Evolutionary conservation across 2,113 vertebrate genomes (phyloP).

Genomic region (Raja brachyura): DNA sequence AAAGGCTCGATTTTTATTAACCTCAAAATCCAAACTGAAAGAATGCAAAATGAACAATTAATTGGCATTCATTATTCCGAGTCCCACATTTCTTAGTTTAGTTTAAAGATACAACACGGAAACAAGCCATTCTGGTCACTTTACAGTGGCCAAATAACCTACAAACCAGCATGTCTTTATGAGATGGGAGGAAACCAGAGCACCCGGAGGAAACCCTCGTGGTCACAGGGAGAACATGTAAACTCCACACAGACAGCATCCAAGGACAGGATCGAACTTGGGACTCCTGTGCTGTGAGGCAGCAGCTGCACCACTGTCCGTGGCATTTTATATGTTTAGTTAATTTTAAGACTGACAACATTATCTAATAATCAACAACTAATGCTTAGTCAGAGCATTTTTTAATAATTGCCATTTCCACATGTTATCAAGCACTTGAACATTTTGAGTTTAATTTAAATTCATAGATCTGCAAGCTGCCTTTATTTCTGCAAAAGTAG

Average conservation of each 20-base stretch:
- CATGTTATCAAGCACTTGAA: background rate
- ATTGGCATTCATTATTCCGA: background rate
- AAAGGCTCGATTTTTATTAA: background rate
- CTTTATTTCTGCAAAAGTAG: background rate
- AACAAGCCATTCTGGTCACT: background rate
- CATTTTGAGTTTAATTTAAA: background rate
- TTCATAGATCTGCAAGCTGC: background rate
- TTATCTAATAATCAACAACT: background rate
- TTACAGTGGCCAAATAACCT: too few species aligned
- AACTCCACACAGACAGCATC: too few species aligned
- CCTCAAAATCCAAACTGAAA: background rate
- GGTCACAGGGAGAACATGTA: too few species aligned
- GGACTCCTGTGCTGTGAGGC: too few species aligned
- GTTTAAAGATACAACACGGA: too few species aligned
- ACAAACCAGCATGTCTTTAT: too few species aligned
- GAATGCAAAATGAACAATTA: background rate
- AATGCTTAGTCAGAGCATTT: background rate
- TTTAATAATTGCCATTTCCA: background rate
- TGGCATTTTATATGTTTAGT: background rate
- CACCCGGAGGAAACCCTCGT: too few species aligned
- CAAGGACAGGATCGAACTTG: too few species aligned
- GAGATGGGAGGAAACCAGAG: too few species aligned
- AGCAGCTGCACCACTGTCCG: too few species aligned
- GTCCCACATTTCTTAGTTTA: background rate
- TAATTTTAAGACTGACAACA: background rate